Evolutionary conservation across 2,888 invertebrate species (phyloP), one percentile per base, ranked within the genome.

Genomic region (Lordiphosa andalusiaca): DNA sequence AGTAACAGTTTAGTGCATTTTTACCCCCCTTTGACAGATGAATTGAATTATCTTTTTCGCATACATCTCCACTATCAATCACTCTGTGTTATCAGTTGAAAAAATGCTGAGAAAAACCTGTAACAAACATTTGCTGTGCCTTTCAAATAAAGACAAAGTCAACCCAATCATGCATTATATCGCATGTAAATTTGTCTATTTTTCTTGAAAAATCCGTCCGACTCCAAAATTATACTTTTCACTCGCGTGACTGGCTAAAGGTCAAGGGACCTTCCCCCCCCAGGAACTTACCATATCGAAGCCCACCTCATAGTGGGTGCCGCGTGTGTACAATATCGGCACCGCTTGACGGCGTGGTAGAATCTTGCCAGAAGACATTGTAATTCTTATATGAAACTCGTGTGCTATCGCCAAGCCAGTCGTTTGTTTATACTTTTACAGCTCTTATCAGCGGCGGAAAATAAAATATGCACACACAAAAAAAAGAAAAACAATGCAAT

Each of bases 241-340:
- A 42, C 19, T 30, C 33, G 41, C 39, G 63, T 63, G 65, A 55
- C 30, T 42, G 12, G 39, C 4, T n/a, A 2, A 23, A 48, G 30
- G 53, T 10, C 6, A 40, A 39, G 30, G 46, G 54, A 44, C 13
- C 13, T 23, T 49, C 10, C 6, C 23, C 4, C 4, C 6, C 39
- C 21, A 6, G n/a, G 37, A 19, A 90, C 95, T 93, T 90, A 96
- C 96, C 90, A 95, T 93, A 90, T 96, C 95, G 85, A 91, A 96
- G 63, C 96, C 96, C 51, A 96, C 94, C 86, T 96, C 95, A 86
- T 96, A 96, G 88, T 96, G 94, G 0, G 93, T 94, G 52, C 96
- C 96, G 67, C 92, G 91, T 1, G 94, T 93, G 87, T 94, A 93
- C 48, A 96, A 90, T 16, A 96, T 92, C 0, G 96, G 96, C 56